Base-by-base conservation (phyloP, 2,113 vertebrate genomes). In the Elgaria multicarinata region DNA sequence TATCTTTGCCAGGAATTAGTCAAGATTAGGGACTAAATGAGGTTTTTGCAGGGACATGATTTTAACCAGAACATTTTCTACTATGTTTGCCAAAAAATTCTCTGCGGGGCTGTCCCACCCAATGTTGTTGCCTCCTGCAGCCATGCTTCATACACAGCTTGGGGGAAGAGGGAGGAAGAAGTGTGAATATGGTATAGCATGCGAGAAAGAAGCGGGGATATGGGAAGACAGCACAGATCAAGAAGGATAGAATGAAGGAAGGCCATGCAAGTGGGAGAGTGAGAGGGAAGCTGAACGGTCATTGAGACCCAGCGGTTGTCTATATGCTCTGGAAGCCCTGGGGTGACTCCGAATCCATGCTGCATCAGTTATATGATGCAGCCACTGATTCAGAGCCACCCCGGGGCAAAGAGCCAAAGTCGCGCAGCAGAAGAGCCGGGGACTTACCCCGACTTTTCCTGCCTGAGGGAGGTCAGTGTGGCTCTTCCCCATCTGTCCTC, bases 21-120 rank as follows among this genome's bases (percentile, higher is more conserved):
- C 18, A 53, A 90, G 91, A 66, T 84, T 88, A 20, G 14, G 31
- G 76, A 10, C 0, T 86, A 50, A 46, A 76, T 87, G 83, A 76
- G 76, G 4, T 3, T 55, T 42, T 80, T 92, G 36, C n/a, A 88
- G 67, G 42, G 58, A 83, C 66, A 9, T 6, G 5, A 90, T 88
- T 55, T 62, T 89, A 33, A 89, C 20, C 12, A 72, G 28, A 90
- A 0, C 26, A 90, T 92, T 89, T 93, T 84, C 22, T 71, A 72
- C 4, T 20, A 4, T 39, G 20, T 81, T 92, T 44, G n/a, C 58
- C 78, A 55, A 80, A 36, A 58, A n/a, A 20, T 53, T 36, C 26
- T 80, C 18, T 53, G 50, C 18, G 58, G 50, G 39, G 39, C 16
- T 72, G 71, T n/a, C n/a, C 28, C 28, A 50, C 13, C 76, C 42